A percentile compares a stretch with the other conserved stretches of the same genome.
Conservation (phyloP, 2,888 invertebrate genomes). For the Nomada flava region DNA sequence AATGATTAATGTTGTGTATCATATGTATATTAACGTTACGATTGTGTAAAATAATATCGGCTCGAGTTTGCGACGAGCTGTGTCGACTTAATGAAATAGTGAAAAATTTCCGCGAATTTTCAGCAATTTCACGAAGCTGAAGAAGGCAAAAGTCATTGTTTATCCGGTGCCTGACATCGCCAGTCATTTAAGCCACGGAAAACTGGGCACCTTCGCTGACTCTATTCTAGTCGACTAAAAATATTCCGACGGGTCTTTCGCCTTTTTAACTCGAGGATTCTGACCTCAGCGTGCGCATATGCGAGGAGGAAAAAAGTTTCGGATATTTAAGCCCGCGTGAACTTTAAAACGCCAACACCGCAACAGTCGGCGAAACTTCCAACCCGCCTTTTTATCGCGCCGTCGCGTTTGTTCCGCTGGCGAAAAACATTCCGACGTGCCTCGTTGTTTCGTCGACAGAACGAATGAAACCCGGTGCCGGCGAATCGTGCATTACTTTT, state of each 20-base stretch:
- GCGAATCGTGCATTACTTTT: background rate
- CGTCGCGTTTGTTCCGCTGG: background rate
- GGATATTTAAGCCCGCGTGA: conserved; percentile 40
- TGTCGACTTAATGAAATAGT: no score
- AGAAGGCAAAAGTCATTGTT: conserved; percentile 36
- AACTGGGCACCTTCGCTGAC: conserved; percentile 46
- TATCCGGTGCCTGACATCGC: conserved; percentile 53
- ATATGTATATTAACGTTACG: no score
- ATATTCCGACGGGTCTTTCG: conserved; percentile 41
- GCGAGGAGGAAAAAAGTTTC: conserved; percentile 17
- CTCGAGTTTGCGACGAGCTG: no score
- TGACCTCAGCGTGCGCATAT: background rate
- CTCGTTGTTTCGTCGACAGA: background rate
- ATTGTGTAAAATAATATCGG: no score
- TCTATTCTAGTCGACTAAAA: conserved; percentile 52
- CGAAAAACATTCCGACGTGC: conserved; percentile 4
- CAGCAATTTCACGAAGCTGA: conserved; percentile 1
- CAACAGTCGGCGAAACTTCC: conserved; percentile 13
- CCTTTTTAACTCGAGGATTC: conserved; percentile 20
- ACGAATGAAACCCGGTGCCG: background rate
- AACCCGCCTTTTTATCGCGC: conserved; percentile 7
- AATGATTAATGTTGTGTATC: no score
- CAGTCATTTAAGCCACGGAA: conserved; percentile 59
- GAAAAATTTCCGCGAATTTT: no score
- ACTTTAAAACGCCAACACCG: conserved; percentile 23